A percentile compares a stretch with the other conserved stretches of the same genome.
Conservation (phyloP, 2,113 vertebrate genomes). For the Microtus oregoni region DNA sequence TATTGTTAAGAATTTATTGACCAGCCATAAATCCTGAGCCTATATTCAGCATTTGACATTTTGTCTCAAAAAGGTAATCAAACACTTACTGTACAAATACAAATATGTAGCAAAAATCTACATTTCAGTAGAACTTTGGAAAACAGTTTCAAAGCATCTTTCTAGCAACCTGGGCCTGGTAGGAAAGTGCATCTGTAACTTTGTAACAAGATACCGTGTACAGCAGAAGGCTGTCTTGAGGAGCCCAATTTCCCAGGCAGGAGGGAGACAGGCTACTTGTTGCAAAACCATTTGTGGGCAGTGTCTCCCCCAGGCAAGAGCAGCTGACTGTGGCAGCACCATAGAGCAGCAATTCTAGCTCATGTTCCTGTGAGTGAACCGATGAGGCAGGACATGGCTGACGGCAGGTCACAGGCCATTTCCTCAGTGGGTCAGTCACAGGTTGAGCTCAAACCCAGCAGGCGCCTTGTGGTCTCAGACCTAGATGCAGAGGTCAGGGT, state of each 20-base stretch:
- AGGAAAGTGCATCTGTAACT: slow-evolving; percentile 50
- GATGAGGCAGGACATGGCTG: slow-evolving; percentile 24
- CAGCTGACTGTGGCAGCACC: slow-evolving; percentile 21
- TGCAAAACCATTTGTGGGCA: neutral
- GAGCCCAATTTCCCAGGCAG: neutral
- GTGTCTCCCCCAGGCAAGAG: neutral
- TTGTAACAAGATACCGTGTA: slow-evolving; percentile 32
- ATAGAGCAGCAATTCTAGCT: neutral
- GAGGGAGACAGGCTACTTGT: neutral
- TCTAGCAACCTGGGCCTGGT: slow-evolving; percentile 15
- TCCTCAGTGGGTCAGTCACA: slow-evolving; percentile 68
- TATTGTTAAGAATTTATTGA: slow-evolving; percentile 34
- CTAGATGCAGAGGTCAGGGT: slow-evolving; percentile 51
- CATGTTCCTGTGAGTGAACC: slow-evolving; percentile 6
- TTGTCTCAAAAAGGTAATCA: slow-evolving; percentile 52
- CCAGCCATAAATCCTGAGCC: neutral
- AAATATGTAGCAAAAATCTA: neutral
- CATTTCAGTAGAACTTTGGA: slow-evolving; percentile 39
- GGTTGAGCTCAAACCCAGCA: slow-evolving; percentile 25
- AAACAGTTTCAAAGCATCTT: slow-evolving; percentile 50
- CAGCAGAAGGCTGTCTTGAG: neutral
- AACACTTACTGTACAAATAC: slow-evolving; percentile 7
- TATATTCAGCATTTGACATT: slow-evolving; percentile 25
- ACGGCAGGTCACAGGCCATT: slow-evolving; percentile 56
- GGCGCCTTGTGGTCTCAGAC: slow-evolving; percentile 25